Evolutionary conservation across 1,140 invertebrate genomes (phyloP), one percentile per base, ranked within the genome.

Genomic region (Helicoverpa armigera): DNA sequence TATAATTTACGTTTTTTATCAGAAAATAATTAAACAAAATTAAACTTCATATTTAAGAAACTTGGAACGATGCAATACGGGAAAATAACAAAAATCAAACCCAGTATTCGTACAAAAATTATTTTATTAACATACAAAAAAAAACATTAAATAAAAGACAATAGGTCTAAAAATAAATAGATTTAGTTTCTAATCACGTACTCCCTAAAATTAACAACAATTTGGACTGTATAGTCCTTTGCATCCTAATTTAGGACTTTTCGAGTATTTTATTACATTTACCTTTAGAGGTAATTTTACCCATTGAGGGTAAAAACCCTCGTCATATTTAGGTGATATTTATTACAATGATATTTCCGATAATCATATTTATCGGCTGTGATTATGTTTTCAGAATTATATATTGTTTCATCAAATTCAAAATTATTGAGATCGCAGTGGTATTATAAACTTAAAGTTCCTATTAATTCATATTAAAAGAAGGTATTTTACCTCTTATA

Each of bases 161-260:
- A 63, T 60, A 43, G 35, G 23, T 77, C 61, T 77, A 65, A 77
- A 31, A 77, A 77, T 77, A 77, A 77, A 77, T 77, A 77, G 43
- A 77, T 53, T 70, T 70, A 70, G 14, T 70, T 23, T 51, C 61
- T 77, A 67, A 77, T 77, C 75, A 67, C 75, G 48, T 77, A 77
- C 35, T 65, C 0, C 56, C 63, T 53, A 77, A 60, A 75, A 81
- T 60, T 53, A 82, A n/a, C 58, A 77, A 79, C 53, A 60, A 53
- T 67, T 48, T 7, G 75, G 79, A 81, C 82, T 81, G 82, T 80
- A 76, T 84, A 79, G 79, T 69, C 81, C 16, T 48, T 74, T 23
- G 9, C 12, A 80, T 82, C 83, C 79, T 84, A 84, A 84, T 86
- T 84, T 84, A 83, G 83, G 85, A 83, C 79, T 75, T 31, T 48